These are phyloP conservation scores for Tetropium fuscum DNA, from an alignment of 2,888 invertebrate genomes.

Conservation along the genomic window DNA sequence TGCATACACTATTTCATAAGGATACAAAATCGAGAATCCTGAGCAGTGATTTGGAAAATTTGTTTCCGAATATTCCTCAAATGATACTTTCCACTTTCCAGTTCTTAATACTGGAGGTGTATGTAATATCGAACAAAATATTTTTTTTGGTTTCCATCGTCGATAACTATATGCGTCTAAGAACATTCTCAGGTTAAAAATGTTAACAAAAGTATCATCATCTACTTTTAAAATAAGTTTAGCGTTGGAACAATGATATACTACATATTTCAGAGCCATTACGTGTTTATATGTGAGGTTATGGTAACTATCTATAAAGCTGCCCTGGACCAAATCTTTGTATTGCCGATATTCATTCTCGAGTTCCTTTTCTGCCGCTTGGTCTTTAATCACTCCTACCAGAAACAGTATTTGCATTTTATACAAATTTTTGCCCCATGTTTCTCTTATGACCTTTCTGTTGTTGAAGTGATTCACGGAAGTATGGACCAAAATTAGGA, in stretches of 20 bases:
- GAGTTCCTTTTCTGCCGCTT: conserved; percentile 46
- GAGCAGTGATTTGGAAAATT: conserved; percentile 81
- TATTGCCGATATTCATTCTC: conserved; percentile 69
- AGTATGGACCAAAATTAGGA: conserved; percentile 81
- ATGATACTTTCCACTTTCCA: conserved; percentile 79
- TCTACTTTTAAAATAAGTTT: conserved; percentile 77
- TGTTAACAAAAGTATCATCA: conserved; percentile 81
- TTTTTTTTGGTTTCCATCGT: conserved; percentile 3
- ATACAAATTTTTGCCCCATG: conserved; percentile 12
- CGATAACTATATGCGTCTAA: conserved; percentile 15
- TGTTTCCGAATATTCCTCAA: conserved; percentile 71
- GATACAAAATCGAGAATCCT: conserved; percentile 66
- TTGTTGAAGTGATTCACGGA: conserved; percentile 75
- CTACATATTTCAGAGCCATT: conserved; percentile 82
- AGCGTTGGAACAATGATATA: conserved; percentile 75
- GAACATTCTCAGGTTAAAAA: conserved; percentile 67
- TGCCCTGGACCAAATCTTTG: conserved; percentile 82
- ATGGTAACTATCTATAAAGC: conserved; percentile 79
- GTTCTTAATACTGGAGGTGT: conserved; percentile 3
- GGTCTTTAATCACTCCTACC: conserved; percentile 6
- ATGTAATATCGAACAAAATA: conserved; percentile 17
- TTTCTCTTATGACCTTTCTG: conserved; percentile 71
- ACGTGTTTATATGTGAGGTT: conserved; percentile 88
- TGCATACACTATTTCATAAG: conserved; percentile 61
- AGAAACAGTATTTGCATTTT: conserved; percentile 9